These are phyloP conservation scores for Protophormia terraenovae DNA, from an alignment of 2,888 invertebrate species.

Conservation along the genomic window DNA sequence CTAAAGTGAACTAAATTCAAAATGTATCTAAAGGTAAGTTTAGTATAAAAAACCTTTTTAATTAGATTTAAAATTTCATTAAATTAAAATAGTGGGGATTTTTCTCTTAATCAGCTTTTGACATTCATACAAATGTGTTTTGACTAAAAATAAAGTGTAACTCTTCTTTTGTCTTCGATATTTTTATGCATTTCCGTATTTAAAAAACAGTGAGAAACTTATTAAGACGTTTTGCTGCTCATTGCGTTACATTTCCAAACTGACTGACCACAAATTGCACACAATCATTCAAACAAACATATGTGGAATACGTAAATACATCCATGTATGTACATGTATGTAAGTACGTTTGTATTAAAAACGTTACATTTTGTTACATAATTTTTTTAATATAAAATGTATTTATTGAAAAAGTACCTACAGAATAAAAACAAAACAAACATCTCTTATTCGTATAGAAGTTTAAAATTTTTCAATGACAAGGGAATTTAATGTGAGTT, in stretches of 20 bases:
- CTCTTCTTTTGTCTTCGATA: constrained; percentile 24
- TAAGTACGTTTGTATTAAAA: neutral
- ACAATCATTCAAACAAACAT: neutral
- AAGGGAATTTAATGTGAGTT: neutral
- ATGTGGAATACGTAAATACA: neutral
- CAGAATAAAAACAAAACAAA: neutral
- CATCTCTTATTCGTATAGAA: neutral
- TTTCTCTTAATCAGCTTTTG: neutral
- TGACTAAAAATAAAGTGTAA: constrained; percentile 59
- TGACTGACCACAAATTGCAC: neutral
- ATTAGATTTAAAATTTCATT: neutral
- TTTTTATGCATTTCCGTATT: constrained; percentile 60
- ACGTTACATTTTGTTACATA: constrained; percentile 21
- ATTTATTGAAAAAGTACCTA: neutral
- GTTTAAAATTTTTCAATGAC: neutral
- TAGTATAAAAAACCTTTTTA: neutral
- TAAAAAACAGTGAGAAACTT: constrained; percentile 1
- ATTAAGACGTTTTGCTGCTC: neutral
- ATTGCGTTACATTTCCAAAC: constrained; percentile 17
- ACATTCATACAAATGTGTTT: neutral
- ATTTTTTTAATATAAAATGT: neutral
- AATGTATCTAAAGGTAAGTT: constrained; percentile 58
- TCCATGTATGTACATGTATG: neutral
- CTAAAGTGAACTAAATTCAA: neutral
- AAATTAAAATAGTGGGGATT: neutral